Conservation (phyloP, 2,797 vertebrate genomes). For the Somateria mollissima region DNA sequence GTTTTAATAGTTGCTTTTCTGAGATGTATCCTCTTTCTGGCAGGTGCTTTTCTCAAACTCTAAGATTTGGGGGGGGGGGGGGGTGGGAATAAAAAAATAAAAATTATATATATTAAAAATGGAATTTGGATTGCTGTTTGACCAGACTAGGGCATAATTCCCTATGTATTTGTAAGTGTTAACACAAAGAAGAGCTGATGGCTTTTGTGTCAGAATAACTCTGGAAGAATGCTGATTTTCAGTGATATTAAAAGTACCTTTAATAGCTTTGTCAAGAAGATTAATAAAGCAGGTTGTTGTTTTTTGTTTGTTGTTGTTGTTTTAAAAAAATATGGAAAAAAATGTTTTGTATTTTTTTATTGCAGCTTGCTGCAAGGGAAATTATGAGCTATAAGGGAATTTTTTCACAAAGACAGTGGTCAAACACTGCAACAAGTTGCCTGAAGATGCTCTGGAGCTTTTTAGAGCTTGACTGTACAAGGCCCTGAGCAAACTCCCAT, state of each 20-base stretch:
- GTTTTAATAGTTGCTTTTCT: background rate
- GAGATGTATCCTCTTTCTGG: fast-evolving
- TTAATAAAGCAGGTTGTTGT: background rate
- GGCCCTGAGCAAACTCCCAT: background rate
- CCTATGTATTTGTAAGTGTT: background rate
- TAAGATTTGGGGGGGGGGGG: background rate
- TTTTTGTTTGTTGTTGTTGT: too few relatives aligned
- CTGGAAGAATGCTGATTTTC: background rate
- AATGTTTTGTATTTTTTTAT: background rate
- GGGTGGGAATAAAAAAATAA: too few relatives aligned
- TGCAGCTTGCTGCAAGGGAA: background rate
- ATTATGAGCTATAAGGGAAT: too few relatives aligned
- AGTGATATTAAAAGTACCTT: slow-evolving; percentile 8
- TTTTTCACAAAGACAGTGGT: background rate
- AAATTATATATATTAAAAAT: background rate
- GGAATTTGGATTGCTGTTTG: background rate
- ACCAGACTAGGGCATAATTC: background rate
- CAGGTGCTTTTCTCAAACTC: background rate
- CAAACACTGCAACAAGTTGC: background rate
- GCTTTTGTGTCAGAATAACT: slow-evolving; percentile 3
- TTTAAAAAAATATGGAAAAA: background rate
- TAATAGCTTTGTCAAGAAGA: slow-evolving; percentile 57
- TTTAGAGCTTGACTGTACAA: background rate
- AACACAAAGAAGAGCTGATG: background rate
- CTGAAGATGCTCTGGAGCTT: background rate